Evolutionary conservation across 1,140 invertebrate genomes (phyloP).

Genomic region (Dinothrombium tinctorium): DNA sequence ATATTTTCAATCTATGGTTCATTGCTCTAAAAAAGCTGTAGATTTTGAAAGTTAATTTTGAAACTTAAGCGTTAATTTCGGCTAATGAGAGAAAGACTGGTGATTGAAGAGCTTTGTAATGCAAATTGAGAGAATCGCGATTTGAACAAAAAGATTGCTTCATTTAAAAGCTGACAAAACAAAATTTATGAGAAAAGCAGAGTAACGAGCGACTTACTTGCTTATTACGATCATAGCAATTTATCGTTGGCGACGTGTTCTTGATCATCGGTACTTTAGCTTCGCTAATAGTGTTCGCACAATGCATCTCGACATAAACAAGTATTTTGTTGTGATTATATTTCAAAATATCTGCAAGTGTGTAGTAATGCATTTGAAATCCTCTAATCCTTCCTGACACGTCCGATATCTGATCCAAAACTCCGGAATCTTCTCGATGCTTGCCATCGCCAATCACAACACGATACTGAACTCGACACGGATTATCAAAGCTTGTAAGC

Average conservation of each 20-base stretch:
- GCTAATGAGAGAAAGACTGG: neutral
- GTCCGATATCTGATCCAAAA: slow-evolving; percentile 49
- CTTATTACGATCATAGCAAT: slow-evolving; percentile 60
- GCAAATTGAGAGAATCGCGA: neutral
- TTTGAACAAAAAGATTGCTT: neutral
- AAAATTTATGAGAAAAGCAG: neutral
- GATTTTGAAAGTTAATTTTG: too few species aligned
- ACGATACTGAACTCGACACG: slow-evolving; percentile 45
- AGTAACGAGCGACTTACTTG: slow-evolving; percentile 16
- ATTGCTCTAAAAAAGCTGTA: too few species aligned
- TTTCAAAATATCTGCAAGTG: slow-evolving; percentile 14
- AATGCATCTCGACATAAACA: slow-evolving; percentile 45
- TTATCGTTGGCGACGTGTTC: slow-evolving; percentile 23
- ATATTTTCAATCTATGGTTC: too few species aligned
- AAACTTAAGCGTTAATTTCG: too few species aligned
- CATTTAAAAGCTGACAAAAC: neutral
- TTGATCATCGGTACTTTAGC: slow-evolving; percentile 26
- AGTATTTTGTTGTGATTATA: slow-evolving; percentile 24
- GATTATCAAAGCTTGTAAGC: slow-evolving; percentile 54
- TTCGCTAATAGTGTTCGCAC: slow-evolving; percentile 47
- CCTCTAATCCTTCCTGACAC: slow-evolving; percentile 42
- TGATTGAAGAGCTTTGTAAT: neutral
- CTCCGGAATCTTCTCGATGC: slow-evolving; percentile 42
- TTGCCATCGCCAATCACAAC: slow-evolving; percentile 40
- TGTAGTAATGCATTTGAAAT: slow-evolving; percentile 31